phyloP scores from a whole-genome alignment of 2,113 vertebrate species.

The Indicator indicator region DNA sequence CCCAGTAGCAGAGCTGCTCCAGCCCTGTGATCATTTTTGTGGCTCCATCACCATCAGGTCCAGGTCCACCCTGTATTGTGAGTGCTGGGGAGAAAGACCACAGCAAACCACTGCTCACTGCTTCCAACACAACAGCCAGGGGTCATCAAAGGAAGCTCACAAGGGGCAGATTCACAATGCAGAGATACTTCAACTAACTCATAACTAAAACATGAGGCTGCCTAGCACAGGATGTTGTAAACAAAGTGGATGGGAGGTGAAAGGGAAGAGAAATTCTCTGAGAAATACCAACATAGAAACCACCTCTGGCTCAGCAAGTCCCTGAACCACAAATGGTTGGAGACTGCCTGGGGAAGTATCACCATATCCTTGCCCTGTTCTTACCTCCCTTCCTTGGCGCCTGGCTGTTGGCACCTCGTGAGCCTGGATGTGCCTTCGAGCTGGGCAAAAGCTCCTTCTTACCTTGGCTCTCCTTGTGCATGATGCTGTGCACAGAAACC shows the following conservation, averaged over 20 bases:
- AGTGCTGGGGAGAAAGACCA: background rate
- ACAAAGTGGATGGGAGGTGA: background rate
- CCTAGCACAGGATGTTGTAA: slow-evolving; percentile 11
- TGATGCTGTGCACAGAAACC: background rate
- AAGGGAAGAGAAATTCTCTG: slow-evolving; percentile 17
- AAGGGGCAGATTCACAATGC: background rate
- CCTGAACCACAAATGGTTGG: background rate
- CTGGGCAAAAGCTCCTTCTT: background rate
- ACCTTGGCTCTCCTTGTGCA: background rate
- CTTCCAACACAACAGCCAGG: background rate
- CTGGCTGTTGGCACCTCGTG: background rate
- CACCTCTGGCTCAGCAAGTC: slow-evolving; percentile 6
- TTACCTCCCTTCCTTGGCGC: background rate
- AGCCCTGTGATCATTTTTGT: too few species aligned
- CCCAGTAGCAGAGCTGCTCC: too few species aligned
- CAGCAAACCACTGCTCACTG: background rate
- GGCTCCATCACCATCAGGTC: too few species aligned
- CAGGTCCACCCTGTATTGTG: background rate
- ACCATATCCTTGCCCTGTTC: background rate
- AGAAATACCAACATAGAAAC: background rate
- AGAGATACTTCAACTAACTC: background rate
- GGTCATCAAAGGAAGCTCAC: background rate
- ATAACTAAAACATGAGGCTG: slow-evolving; percentile 20
- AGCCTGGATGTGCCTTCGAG: background rate
- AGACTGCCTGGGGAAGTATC: background rate